phyloP scores from a whole-genome alignment of 2,113 vertebrate species.

The Sprattus sprattus region DNA sequence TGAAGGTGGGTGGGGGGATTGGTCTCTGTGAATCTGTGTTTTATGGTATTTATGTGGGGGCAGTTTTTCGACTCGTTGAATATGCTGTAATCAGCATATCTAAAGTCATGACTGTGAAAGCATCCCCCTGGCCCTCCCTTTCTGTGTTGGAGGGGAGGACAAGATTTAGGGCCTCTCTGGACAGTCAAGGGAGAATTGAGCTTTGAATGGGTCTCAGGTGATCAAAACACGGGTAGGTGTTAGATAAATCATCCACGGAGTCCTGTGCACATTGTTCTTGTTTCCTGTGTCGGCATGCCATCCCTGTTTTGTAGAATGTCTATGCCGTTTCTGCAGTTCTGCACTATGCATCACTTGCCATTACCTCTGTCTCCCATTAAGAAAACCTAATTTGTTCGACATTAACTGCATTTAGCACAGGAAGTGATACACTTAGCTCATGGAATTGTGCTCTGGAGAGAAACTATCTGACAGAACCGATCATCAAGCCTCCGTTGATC shows the following conservation, averaged over 20 bases:
- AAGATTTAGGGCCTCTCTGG: not conserved
- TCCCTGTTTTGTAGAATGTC: not conserved
- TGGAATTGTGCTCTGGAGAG: not conserved
- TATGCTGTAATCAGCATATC: constrained; percentile 30
- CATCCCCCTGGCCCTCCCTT: not conserved
- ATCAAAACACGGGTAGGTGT: not conserved
- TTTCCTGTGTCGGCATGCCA: not conserved
- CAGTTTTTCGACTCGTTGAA: constrained; percentile 25
- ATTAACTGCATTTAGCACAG: not conserved
- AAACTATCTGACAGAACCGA: not conserved
- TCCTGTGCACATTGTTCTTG: not conserved
- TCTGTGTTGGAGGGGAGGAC: not conserved
- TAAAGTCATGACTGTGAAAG: constrained; percentile 13
- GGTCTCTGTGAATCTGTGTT: not conserved
- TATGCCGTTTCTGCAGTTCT: not conserved
- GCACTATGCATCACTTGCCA: not conserved
- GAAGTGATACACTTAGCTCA: not conserved
- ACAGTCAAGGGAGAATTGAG: not conserved
- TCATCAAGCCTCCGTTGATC: not conserved
- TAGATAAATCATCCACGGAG: not conserved
- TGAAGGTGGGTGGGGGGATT: not conserved
- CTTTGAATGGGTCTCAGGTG: not conserved
- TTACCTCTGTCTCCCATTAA: not conserved
- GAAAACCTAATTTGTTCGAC: not conserved
- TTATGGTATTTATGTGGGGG: constrained; percentile 25